Evolutionary conservation across 64 coral and sea anemone species (phyloP).

Genomic region (Dendrophyllia cribrosa): DNA sequence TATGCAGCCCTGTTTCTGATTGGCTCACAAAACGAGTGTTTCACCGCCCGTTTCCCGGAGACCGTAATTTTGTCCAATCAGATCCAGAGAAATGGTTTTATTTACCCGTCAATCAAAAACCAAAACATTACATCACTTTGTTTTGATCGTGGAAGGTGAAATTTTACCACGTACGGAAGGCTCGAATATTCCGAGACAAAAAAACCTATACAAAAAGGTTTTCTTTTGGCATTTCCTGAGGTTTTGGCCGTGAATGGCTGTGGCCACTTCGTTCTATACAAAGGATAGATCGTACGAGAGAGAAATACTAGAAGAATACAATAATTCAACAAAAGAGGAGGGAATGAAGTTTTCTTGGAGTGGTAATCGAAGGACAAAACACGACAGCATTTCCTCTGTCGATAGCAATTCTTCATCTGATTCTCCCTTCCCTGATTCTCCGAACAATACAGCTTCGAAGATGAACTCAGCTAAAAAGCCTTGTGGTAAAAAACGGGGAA

Average conservation of each 20-base stretch:
- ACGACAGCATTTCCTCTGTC: slow-evolving; percentile 98
- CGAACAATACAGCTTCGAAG: slow-evolving; percentile 26
- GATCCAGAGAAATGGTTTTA: not conserved
- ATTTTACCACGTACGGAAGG: slow-evolving; percentile 3
- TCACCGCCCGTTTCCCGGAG: slow-evolving; percentile 1
- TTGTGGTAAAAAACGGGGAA: slow-evolving; percentile 88
- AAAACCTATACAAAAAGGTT: not conserved
- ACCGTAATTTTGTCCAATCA: slow-evolving; percentile 27
- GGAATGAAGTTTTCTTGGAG: slow-evolving; percentile 71
- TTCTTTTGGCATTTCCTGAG: not conserved
- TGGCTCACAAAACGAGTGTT: not conserved
- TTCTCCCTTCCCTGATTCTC: slow-evolving; percentile 76
- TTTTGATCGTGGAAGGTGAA: slow-evolving; percentile 43
- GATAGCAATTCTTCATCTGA: slow-evolving; percentile 94
- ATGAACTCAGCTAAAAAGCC: slow-evolving; percentile 78
- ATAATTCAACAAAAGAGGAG: slow-evolving; percentile 47
- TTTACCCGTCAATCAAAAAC: slow-evolving; percentile 4
- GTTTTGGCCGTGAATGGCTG: slow-evolving; percentile 25
- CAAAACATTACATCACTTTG: slow-evolving; percentile 80
- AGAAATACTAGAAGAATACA: slow-evolving; percentile 72
- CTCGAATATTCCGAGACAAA: not conserved
- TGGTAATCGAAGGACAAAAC: slow-evolving; percentile 82
- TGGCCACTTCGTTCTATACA: not conserved
- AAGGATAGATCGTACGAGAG: slow-evolving; percentile 60
- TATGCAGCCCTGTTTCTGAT: slow-evolving; percentile 1